A percentile compares a stretch with the other conserved stretches of the same genome.
Evolutionary conservation across 2,888 invertebrate species (phyloP).

Genomic region (Philereme transversata): DNA sequence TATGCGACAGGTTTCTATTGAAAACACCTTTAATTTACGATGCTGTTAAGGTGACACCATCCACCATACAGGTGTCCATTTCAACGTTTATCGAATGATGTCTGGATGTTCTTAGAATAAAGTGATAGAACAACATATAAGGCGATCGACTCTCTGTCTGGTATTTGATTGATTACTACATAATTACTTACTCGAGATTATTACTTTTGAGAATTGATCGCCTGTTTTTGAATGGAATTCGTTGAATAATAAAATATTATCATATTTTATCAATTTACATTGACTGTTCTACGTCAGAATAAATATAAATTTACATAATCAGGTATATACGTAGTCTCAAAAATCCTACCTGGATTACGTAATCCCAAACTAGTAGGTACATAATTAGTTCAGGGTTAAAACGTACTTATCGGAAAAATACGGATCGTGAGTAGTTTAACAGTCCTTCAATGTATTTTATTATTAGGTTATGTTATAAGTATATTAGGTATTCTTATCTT

Average conservation of each 20-base stretch:
- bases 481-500: too few species aligned
- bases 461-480: too few species aligned
- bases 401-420: too few species aligned
- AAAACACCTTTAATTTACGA: conserved; percentile 55
- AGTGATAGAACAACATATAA: conserved; percentile 13
- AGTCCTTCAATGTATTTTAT: too few species aligned
- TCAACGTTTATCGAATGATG: conserved; percentile 43
- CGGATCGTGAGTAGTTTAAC: too few species aligned
- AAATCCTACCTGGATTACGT: neutral
- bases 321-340: neutral
- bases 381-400: too few species aligned
- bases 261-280: conserved; percentile 15
- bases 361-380: too few species aligned
- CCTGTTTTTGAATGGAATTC: conserved; percentile 9
- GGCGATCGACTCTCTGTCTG: conserved; percentile 22
- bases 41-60: conserved; percentile 29
- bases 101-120: conserved; percentile 47
- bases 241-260: conserved; percentile 8
- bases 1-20: conserved; percentile 42
- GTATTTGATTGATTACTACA: conserved; percentile 14
- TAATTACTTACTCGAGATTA: neutral
- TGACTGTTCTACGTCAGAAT: neutral
- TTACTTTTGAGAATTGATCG: conserved; percentile 17
- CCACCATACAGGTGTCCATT: conserved; percentile 53
- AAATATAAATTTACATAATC: conserved; percentile 1